Evolutionary conservation across 64 coral and sea anemone species (phyloP), one percentile per base, ranked within the genome.

Genomic region (Pocillopora verrucosa): DNA sequence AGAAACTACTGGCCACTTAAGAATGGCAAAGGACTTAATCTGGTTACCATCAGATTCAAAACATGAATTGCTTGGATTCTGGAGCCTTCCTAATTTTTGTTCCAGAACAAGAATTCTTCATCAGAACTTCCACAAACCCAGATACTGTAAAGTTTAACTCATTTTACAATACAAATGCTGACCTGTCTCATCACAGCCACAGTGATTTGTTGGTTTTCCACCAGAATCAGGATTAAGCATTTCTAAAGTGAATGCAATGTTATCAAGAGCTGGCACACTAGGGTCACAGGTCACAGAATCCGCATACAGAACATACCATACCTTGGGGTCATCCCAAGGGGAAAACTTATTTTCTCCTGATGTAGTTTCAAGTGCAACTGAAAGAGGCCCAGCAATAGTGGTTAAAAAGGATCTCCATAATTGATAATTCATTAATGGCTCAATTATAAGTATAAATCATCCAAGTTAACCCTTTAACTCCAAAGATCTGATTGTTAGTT

Each of bases 171-270:
- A 68, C 56, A 5, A 58, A 34, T 41, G 63, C 30, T 22, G 22
- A 26, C 96, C 96, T 86, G 74, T 90, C 57, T 98, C 93, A 26
- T 98, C 96, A 88, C 95, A 95, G 75, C 96, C 89, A 84, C 94
- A 98, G 60, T 98, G 96, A 41, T 91, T 94, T 24, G 25, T 87
- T 67, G 96, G 88, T 62, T 95, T 89, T 79, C 96, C 96, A 85
- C 84, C 83, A 68, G 90, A 90, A 61, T 95, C 91, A 22, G 91
- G 87, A 76, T 98, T 98, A n/a, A 90, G 88, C 59, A 98, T 84
- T 65, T 98, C 90, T 56, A 98, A 61, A 20, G 86, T 67, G 76
- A 90, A 98, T 15, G 70, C 64, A 7, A 90, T 62, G 76, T 98
- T 91, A n/a, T 87, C 82, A 67, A 76, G 74, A 73, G 92, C 76